These are phyloP conservation scores for Platycercus adscitus DNA, from an alignment of 2,113 vertebrate species.

Conservation along the genomic window DNA sequence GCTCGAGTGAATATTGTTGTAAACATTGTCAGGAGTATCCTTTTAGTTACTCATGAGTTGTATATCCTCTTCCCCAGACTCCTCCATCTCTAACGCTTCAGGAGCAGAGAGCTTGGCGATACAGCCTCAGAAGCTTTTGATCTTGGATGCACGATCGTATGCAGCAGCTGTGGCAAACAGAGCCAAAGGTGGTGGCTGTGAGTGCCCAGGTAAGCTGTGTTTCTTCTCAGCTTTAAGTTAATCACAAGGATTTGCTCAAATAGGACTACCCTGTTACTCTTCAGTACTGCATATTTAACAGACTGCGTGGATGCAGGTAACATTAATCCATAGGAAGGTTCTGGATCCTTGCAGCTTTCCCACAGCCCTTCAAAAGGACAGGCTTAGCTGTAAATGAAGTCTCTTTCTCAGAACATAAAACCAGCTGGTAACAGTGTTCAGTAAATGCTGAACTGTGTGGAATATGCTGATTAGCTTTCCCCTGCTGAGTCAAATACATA, in stretches of 20 bases:
- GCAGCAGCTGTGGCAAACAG: slow-evolving; percentile 96
- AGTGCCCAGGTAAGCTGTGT: slow-evolving; percentile 88
- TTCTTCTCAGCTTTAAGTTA: background rate
- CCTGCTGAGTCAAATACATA: background rate
- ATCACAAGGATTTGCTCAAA: background rate
- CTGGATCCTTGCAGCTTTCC: background rate
- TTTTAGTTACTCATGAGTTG: background rate
- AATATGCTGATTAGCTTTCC: background rate
- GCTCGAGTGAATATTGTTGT: background rate
- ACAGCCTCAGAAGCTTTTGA: slow-evolving; percentile 92
- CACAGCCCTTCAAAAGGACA: background rate
- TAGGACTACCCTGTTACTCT: background rate
- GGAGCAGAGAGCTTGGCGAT: slow-evolving; percentile 86
- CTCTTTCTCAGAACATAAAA: background rate
- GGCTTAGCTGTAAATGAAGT: background rate
- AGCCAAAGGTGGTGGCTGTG: slow-evolving; percentile 97
- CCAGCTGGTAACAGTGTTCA: background rate
- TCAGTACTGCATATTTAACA: background rate
- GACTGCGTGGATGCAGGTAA: background rate
- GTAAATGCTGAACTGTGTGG: background rate
- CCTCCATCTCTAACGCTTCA: slow-evolving; percentile 88
- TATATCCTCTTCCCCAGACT: slow-evolving; percentile 73
- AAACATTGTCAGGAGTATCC: background rate
- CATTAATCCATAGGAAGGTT: background rate
- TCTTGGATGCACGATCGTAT: slow-evolving; percentile 94